Evolutionary conservation across 2,888 invertebrate genomes (phyloP).

Genomic region (Ochlodes sylvanus): DNA sequence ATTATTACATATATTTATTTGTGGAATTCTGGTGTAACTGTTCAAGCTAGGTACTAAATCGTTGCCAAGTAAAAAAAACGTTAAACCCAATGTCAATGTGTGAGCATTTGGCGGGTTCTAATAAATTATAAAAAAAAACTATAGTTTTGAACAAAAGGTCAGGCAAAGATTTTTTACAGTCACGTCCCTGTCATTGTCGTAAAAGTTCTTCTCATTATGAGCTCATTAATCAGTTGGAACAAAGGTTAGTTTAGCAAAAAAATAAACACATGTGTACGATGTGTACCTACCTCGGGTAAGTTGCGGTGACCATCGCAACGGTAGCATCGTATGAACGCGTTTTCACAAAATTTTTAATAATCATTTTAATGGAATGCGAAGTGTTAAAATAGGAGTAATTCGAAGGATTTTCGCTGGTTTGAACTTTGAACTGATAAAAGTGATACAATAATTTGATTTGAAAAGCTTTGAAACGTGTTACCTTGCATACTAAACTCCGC

Average conservation of each 20-base stretch:
- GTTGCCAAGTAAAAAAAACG: background rate
- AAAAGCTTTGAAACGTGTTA: too few relatives aligned
- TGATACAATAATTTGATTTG: too few relatives aligned
- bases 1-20: too few relatives aligned
- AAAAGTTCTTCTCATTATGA: slow-evolving; percentile 49
- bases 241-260: slow-evolving; percentile 30
- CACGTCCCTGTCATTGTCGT: slow-evolving; percentile 40
- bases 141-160: slow-evolving; percentile 23
- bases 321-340: background rate
- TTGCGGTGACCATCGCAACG: slow-evolving; percentile 14
- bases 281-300: too few relatives aligned
- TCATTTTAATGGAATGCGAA: too few relatives aligned
- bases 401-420: too few relatives aligned
- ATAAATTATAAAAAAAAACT: slow-evolving; percentile 18
- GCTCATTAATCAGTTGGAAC: slow-evolving; percentile 54
- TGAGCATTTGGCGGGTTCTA: slow-evolving; percentile 15
- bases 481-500: too few relatives aligned
- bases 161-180: slow-evolving; percentile 14
- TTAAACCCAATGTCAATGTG: background rate
- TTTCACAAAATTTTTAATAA: background rate
- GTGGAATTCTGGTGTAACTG: too few relatives aligned
- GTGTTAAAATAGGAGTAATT: background rate
- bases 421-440: too few relatives aligned
- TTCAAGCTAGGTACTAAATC: background rate
- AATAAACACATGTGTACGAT: slow-evolving; percentile 40